Evolutionary conservation across 2,797 vertebrate genomes (phyloP).

Genomic region (Myripristis murdjan): DNA sequence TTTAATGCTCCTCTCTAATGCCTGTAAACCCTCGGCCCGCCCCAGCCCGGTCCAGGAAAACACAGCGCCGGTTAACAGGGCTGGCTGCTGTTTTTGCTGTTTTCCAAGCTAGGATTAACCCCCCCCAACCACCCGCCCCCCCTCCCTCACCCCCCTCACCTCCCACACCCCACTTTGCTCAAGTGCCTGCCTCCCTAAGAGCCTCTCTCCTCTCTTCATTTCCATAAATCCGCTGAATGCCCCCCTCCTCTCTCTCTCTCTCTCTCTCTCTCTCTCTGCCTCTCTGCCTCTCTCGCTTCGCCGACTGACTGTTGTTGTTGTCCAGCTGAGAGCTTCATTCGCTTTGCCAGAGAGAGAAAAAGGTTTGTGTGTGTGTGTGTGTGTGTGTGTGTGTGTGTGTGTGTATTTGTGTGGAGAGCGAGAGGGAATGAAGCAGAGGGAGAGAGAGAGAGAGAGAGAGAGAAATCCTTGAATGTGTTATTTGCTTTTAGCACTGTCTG

Average conservation of each 20-base stretch:
- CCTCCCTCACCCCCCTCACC: background rate
- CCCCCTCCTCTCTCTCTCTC: conserved; percentile 17
- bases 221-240: conserved; percentile 82
- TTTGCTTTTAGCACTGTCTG: conserved; percentile 89
- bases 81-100: conserved; percentile 56
- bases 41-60: conserved; percentile 56
- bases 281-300: conserved; percentile 43
- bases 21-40: conserved; percentile 59
- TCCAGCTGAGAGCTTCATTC: conserved; percentile 78
- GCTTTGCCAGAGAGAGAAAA: conserved; percentile 64
- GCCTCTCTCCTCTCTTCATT: conserved; percentile 77
- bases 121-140: background rate
- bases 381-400: conserved; percentile 42
- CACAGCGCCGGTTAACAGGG: conserved; percentile 61
- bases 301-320: conserved; percentile 73
- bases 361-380: too few relatives aligned
- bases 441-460: conserved; percentile 61
- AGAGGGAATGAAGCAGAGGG: conserved; percentile 53
- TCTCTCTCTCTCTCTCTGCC: background rate
- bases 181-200: conserved; percentile 76
- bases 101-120: conserved; percentile 58
- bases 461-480: conserved; percentile 85
- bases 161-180: conserved; percentile 71
- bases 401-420: conserved; percentile 42
- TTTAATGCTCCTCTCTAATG: conserved; percentile 73